Percentiles rank a stretch among this genome's conserved stretches.
Conservation (phyloP, 2,113 vertebrate species). For the Osmerus eperlanus region DNA sequence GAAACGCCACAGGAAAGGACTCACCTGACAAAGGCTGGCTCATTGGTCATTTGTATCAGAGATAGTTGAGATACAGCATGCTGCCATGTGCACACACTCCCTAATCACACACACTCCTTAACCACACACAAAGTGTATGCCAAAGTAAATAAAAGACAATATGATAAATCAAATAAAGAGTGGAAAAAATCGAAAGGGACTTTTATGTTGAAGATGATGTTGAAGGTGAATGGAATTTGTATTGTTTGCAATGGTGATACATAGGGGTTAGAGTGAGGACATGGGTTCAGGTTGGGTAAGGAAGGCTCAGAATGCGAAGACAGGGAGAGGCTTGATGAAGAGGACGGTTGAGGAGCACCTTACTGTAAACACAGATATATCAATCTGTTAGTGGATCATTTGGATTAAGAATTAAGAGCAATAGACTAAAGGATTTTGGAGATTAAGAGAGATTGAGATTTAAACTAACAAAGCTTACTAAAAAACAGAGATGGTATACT, state of each 20-base stretch:
- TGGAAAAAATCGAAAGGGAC: too few relatives aligned
- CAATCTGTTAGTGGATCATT: slow-evolving; percentile 19
- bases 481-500: too few relatives aligned
- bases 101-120: neutral
- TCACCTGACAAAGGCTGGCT: slow-evolving; percentile 14
- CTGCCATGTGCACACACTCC: neutral
- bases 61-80: neutral
- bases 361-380: slow-evolving; percentile 22
- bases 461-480: slow-evolving; percentile 31
- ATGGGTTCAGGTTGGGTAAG: slow-evolving; percentile 10
- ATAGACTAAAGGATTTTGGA: slow-evolving; percentile 27
- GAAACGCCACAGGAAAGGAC: slow-evolving; percentile 19
- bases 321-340: too few relatives aligned
- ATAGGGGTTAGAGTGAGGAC: too few relatives aligned
- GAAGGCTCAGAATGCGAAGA: too few relatives aligned
- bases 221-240: too few relatives aligned
- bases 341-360: neutral
- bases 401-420: slow-evolving; percentile 34
- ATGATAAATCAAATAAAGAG: neutral
- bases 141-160: neutral
- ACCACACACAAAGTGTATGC: neutral
- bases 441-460: slow-evolving; percentile 39
- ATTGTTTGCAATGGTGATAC: neutral
- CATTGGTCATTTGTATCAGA: slow-evolving; percentile 11
- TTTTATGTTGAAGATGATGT: too few relatives aligned